Conservation (phyloP, 2,797 vertebrate genomes). For the Synanceia verrucosa region DNA sequence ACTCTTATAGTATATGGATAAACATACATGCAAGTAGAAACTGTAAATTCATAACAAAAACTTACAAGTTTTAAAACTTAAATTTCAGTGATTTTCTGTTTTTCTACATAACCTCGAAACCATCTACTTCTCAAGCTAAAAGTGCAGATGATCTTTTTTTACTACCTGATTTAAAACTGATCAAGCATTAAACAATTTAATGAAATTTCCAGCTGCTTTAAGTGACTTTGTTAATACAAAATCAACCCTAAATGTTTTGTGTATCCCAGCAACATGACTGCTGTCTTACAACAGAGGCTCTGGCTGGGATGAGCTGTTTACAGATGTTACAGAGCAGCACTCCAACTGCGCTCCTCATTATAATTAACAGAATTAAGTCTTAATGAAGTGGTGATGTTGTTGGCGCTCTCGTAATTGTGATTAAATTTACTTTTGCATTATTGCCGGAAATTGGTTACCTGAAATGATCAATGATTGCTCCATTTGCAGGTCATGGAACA, state of each 20-base stretch:
- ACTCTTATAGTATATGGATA: background rate
- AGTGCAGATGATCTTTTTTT: background rate
- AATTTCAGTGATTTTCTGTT: too few relatives aligned
- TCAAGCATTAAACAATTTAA: too few relatives aligned
- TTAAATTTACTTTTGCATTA: slow-evolving; percentile 26
- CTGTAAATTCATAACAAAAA: too few relatives aligned
- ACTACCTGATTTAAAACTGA: background rate
- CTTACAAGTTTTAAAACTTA: too few relatives aligned
- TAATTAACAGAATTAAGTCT: slow-evolving; percentile 11
- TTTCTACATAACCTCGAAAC: background rate
- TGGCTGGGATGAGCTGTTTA: background rate
- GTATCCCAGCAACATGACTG: background rate
- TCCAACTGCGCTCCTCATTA: background rate
- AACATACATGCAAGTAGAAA: background rate
- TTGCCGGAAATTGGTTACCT: slow-evolving; percentile 10
- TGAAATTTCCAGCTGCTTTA: background rate
- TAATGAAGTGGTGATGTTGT: slow-evolving; percentile 1
- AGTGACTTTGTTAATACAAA: background rate
- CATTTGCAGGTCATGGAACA: slow-evolving; percentile 92
- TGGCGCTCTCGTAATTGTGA: slow-evolving; percentile 16
- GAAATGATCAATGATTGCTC: slow-evolving; percentile 4
- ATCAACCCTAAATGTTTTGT: background rate
- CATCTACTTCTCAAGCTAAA: background rate
- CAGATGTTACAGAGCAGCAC: background rate
- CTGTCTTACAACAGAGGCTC: background rate